Evolutionary conservation across 2,113 vertebrate genomes (phyloP).

Genomic region (Poeciliopsis turrubarensis): DNA sequence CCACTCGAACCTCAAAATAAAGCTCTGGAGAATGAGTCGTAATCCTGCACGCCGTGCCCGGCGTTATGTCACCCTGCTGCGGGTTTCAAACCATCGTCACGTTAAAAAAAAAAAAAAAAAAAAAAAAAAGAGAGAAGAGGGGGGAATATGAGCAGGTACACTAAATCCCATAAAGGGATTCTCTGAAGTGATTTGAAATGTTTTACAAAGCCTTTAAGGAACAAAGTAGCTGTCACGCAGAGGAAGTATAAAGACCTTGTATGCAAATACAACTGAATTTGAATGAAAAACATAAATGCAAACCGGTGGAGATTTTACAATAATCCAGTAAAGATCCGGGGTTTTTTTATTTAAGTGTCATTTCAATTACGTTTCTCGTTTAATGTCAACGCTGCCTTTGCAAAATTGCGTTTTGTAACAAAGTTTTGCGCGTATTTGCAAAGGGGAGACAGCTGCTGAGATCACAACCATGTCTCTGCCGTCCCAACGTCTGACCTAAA

Average conservation of each 20-base stretch:
- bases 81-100: conserved; percentile 48
- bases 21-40: conserved; percentile 70
- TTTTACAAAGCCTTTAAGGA: neutral
- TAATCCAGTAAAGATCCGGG: neutral
- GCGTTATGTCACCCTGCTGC: conserved; percentile 62
- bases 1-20: conserved; percentile 75
- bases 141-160: conserved; percentile 21
- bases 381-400: too few species aligned
- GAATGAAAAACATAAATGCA: neutral
- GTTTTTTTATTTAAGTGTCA: too few species aligned
- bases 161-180: conserved; percentile 24
- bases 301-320: neutral
- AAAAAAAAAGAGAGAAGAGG: neutral
- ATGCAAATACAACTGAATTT: neutral
- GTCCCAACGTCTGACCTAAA: too few species aligned
- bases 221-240: neutral
- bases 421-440: too few species aligned
- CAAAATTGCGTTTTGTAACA: too few species aligned
- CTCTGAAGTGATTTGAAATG: conserved; percentile 24
- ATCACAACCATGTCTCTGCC: too few species aligned
- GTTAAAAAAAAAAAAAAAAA: neutral
- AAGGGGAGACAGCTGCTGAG: too few species aligned
- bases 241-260: neutral
- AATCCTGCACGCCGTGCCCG: conserved; percentile 61
- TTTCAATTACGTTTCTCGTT: too few species aligned